Evolutionary conservation across 2,888 invertebrate species (phyloP).

Genomic region (Elysia crispata): DNA sequence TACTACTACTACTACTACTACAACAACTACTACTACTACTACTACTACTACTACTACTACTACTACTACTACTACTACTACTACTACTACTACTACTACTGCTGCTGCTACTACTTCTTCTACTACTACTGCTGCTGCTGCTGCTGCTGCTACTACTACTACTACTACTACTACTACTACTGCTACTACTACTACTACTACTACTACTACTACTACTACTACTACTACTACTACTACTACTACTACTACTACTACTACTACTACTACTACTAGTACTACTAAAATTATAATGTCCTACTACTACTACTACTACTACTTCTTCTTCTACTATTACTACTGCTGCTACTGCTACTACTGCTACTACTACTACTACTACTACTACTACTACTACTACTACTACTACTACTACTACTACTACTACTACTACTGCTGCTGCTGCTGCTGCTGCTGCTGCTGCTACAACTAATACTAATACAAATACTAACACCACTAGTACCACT

Average conservation of each 20-base stretch:
- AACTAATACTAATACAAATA: no score
- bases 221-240: conserved; percentile 9
- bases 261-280: neutral
- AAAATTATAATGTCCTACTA: no score
- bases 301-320: neutral
- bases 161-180: conserved; percentile 4
- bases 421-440: neutral
- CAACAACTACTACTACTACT: neutral
- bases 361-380: neutral
- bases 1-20: neutral
- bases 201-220: conserved; percentile 4
- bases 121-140: neutral
- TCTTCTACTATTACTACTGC: neutral
- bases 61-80: neutral
- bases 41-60: conserved; percentile 9
- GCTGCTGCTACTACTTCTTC: neutral
- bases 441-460: neutral
- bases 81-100: conserved; percentile 9
- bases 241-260: neutral
- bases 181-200: neutral
- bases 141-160: neutral
- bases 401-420: conserved; percentile 1
- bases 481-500: no score
- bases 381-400: neutral
- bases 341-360: neutral